These are phyloP conservation scores for Agelastica alni DNA, from an alignment of 2,888 invertebrate species.

Conservation along the genomic window DNA sequence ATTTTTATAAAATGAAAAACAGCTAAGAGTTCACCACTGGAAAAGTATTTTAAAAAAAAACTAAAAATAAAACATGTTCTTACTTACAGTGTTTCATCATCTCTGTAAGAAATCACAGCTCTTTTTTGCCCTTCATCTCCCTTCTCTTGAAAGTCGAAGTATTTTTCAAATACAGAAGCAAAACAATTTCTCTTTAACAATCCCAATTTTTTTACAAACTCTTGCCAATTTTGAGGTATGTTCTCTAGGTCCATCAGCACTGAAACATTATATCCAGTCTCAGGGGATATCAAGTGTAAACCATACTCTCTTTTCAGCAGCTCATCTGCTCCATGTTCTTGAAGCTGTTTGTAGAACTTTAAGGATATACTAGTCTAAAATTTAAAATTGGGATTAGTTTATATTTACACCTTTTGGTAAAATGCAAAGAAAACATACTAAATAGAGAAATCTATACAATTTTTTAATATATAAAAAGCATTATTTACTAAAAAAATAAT, in stretches of 20 bases:
- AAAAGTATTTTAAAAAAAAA: background rate
- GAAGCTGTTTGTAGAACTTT: constrained; percentile 98
- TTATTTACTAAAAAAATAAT: too few species aligned
- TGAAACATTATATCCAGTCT: constrained; percentile 95
- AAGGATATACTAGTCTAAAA: constrained; percentile 94
- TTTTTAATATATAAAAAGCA: too few species aligned
- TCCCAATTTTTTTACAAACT: constrained; percentile 88
- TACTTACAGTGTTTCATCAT: constrained; percentile 96
- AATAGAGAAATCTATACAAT: too few species aligned
- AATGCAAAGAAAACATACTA: too few species aligned
- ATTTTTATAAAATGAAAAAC: too few species aligned
- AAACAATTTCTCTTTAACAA: constrained; percentile 97
- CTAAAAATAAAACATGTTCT: too few species aligned
- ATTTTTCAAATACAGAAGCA: constrained; percentile 99
- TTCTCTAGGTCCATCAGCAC: constrained; percentile 90
- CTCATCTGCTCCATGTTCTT: constrained; percentile 97
- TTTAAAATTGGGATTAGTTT: too few species aligned
- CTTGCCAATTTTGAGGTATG: constrained; percentile 88
- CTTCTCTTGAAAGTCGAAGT: constrained; percentile 96
- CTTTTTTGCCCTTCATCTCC: constrained; percentile 89
- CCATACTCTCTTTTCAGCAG: constrained; percentile 93
- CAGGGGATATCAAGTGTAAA: constrained; percentile 77
- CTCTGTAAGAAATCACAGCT: constrained; percentile 97
- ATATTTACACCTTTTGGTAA: too few species aligned
- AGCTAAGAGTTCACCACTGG: too few species aligned